Base-by-base conservation (phyloP, 2,888 invertebrate species). In the Acrocyrtus sp. region DNA sequence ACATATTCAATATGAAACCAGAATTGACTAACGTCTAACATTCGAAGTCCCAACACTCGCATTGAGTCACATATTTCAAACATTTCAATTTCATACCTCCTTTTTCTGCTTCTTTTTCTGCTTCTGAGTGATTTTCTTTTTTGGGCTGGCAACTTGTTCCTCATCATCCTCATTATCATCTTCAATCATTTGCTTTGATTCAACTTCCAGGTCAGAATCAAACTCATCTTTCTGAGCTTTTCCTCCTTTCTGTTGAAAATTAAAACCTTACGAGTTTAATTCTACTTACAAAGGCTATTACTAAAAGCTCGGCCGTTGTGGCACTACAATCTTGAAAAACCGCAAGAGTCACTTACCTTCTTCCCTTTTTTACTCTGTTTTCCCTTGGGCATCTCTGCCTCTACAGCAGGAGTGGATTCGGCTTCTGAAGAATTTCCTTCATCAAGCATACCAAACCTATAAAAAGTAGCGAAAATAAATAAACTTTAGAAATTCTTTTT, bases 181-280 rank as follows among this genome's bases (percentile, higher is more conserved):
- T 39, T 48, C 54, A 22, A n/a, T n/a, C n/a, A n/a, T n/a, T 50
- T 6, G 27, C 53, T 53, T 53, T 24, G 27, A 5, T 47, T 47
- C 47, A 3, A 26, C 17, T 43, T 58, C 58, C 3, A 57, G 67
- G 27, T 75, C 75, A 48, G 48, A 29, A 26, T 57, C 69, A 34
- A 45, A 47, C 19, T 69, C 66, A 22, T 76, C 72, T 50, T 77
- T 75, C 4, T 29, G 19, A 15, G 54, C 50, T 62, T 72, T 43
- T 63, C 65, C 27, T 66, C 60, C 43, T 60, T 69, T 50, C 72
- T 73, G 24, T 24, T 10, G 5, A 45, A 45, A 45, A 17, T 45
- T 17, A 45, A 45, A n/a, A n/a, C n/a, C n/a, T n/a, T n/a, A n/a
- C n/a, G n/a, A n/a, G n/a, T n/a, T n/a, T n/a, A n/a, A n/a, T n/a